Conservation (phyloP, 1,140 invertebrate genomes). For the Araneus ventricosus region DNA sequence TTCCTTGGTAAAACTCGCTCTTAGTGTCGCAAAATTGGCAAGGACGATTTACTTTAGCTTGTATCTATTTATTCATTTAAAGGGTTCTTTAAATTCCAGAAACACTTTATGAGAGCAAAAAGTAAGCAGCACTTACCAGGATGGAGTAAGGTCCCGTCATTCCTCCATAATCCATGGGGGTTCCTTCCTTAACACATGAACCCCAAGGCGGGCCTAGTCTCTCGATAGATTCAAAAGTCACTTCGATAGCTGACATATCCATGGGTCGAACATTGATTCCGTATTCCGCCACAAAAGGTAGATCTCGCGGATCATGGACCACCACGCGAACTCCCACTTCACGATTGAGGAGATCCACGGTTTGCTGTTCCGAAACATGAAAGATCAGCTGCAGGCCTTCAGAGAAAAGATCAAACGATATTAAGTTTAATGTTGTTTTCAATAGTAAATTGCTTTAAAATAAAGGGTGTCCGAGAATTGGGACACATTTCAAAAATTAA, state of each 20-base stretch:
- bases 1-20: too few species aligned
- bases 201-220: slow-evolving; percentile 58
- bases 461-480: too few species aligned
- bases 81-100: neutral
- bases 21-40: too few species aligned
- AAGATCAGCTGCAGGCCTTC: slow-evolving; percentile 58
- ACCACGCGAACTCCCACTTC: slow-evolving; percentile 61
- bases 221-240: neutral
- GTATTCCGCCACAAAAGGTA: slow-evolving; percentile 64
- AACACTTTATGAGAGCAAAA: neutral
- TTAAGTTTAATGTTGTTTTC: too few species aligned
- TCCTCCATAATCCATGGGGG: neutral
- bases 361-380: neutral
- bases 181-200: slow-evolving; percentile 6
- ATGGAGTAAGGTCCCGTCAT: slow-evolving; percentile 15
- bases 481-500: too few species aligned
- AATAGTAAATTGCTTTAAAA: too few species aligned
- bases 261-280: slow-evolving; percentile 46
- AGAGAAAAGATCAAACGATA: too few species aligned
- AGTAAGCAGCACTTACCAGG: slow-evolving; percentile 9
- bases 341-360: slow-evolving; percentile 40
- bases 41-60: too few species aligned
- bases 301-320: slow-evolving; percentile 50
- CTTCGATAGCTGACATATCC: slow-evolving; percentile 69
- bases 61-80: too few species aligned